Percentiles rank a stretch among this genome's conserved stretches.
phyloP scores from a whole-genome alignment of 2,797 vertebrate species.

The Oophaga sylvatica region DNA sequence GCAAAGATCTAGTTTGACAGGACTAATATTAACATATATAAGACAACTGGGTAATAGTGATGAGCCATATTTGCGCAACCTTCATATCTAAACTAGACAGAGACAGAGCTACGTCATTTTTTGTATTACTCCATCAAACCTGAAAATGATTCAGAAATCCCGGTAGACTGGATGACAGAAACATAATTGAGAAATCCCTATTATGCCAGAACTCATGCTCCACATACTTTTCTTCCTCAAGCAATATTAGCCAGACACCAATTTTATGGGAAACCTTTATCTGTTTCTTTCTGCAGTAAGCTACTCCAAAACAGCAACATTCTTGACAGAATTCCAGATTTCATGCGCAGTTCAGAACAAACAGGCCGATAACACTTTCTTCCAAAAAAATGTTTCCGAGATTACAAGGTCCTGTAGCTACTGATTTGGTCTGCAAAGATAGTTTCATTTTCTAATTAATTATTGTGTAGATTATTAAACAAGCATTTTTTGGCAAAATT shows the following conservation, averaged over 20 bases:
- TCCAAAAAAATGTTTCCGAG: not conserved
- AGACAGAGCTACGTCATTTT: constrained; percentile 10
- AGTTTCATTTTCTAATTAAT: no score
- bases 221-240: constrained; percentile 8
- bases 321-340: constrained; percentile 51
- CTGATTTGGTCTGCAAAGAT: not conserved
- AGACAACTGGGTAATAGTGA: constrained; percentile 7
- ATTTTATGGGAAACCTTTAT: constrained; percentile 51
- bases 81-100: constrained; percentile 7
- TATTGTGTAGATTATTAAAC: no score
- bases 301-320: constrained; percentile 47
- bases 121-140: constrained; percentile 18
- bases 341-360: constrained; percentile 11
- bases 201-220: constrained; percentile 10
- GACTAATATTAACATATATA: not conserved
- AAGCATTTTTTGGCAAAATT: no score
- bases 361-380: constrained; percentile 17
- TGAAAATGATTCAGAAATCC: constrained; percentile 48
- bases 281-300: constrained; percentile 38
- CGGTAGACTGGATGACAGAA: not conserved
- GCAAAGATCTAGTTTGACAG: constrained; percentile 23
- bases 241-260: constrained; percentile 26
- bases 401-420: not conserved
- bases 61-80: not conserved
- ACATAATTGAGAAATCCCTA: constrained; percentile 36